phyloP scores from a whole-genome alignment of 2,113 vertebrate genomes.

The Elaphurus davidianus region DNA sequence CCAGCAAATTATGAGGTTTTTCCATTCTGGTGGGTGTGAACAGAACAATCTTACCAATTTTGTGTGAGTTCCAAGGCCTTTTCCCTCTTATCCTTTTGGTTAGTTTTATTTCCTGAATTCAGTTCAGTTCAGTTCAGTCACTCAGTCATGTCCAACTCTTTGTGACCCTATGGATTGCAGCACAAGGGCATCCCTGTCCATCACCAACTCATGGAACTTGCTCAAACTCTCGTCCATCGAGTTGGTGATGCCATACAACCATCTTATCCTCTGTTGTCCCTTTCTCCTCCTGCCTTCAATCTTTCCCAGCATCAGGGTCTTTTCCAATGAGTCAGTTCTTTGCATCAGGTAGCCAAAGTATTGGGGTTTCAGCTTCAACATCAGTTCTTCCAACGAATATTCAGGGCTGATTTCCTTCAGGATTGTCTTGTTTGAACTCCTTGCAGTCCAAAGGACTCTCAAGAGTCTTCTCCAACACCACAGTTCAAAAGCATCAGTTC shows the following conservation, averaged over 20 bases:
- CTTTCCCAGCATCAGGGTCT: neutral
- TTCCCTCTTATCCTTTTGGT: neutral
- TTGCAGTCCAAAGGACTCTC: neutral
- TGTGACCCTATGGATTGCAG: neutral
- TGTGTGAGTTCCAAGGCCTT: neutral
- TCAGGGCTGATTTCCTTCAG: neutral
- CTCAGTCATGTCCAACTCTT: neutral
- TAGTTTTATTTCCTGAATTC: neutral
- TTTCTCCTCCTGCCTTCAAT: neutral
- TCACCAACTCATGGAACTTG: neutral
- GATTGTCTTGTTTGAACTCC: neutral
- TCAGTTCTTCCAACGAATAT: neutral
- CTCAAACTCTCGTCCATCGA: neutral
- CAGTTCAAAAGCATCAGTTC: neutral
- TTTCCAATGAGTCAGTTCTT: neutral
- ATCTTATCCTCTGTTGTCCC: neutral
- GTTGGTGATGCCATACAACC: neutral
- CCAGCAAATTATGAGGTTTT: neutral
- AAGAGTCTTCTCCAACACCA: neutral
- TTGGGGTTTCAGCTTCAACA: neutral
- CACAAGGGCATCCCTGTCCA: neutral
- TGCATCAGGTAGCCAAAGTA: neutral
- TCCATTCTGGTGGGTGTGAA: neutral
- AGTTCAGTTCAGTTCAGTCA: neutral
- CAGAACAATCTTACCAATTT: neutral